A percentile compares a stretch with the other conserved stretches of the same genome.
Conservation (phyloP, 2,797 vertebrate species). For the Propithecus deckenii region DNA sequence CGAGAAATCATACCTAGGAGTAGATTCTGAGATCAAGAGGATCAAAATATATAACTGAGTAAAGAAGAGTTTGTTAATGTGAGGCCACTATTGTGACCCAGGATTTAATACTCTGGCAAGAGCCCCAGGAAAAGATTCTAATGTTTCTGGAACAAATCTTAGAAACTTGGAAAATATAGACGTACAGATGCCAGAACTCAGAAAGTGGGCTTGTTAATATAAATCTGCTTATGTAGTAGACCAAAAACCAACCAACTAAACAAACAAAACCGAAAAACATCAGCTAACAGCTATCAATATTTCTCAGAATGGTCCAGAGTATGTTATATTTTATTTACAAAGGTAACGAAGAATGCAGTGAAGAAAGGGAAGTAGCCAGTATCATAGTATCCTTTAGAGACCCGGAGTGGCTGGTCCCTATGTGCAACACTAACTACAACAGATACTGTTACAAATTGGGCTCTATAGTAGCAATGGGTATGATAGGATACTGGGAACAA, state of each 20-base stretch:
- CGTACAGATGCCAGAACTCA: background rate
- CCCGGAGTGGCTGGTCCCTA: too few relatives aligned
- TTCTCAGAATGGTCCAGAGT: background rate
- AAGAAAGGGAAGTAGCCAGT: background rate
- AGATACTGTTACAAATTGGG: background rate
- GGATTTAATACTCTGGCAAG: background rate
- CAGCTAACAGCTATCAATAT: background rate
- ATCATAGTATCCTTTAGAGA: background rate
- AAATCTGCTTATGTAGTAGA: background rate
- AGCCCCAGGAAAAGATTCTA: background rate
- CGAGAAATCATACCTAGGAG: background rate
- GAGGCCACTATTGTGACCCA: background rate
- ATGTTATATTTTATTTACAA: background rate
- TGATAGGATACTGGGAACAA: background rate
- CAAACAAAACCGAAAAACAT: background rate
- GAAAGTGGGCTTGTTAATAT: background rate
- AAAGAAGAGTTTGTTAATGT: background rate
- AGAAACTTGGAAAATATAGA: background rate
- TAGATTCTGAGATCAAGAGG: background rate
- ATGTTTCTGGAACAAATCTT: background rate
- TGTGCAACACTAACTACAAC: too few relatives aligned
- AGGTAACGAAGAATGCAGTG: background rate
- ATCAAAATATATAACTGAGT: background rate
- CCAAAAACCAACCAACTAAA: too few relatives aligned
- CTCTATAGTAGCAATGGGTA: background rate